Evolutionary conservation across 30 jellyfish, hydroid and myxozoan genomes (phyloP).

Genomic region (Hydractinia symbiolongicarpus): DNA sequence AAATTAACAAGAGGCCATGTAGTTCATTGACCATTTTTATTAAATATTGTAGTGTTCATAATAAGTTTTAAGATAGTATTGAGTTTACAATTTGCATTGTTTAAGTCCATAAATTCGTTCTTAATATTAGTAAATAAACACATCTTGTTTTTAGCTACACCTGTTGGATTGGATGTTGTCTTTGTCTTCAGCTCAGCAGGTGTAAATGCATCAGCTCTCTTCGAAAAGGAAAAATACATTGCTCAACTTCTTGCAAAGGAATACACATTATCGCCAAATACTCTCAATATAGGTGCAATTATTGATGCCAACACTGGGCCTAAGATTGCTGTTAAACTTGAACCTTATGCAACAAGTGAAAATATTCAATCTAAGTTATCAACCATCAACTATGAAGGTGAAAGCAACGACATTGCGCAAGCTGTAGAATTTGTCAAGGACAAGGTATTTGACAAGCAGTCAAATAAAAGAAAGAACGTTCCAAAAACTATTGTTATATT

Average conservation of each 20-base stretch:
- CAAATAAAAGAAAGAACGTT: not conserved
- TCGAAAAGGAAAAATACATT: not conserved
- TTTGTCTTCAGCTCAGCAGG: conserved; percentile 1
- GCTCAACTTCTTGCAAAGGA: not conserved
- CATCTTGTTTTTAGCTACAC: not conserved
- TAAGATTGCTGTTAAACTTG: not conserved
- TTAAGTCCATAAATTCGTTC: too few relatives aligned
- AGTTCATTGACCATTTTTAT: too few relatives aligned
- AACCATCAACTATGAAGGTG: not conserved
- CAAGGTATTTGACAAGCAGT: not conserved
- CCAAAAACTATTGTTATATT: not conserved
- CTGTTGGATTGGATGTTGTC: not conserved
- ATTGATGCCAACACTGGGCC: not conserved
- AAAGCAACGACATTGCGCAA: not conserved
- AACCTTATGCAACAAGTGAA: not conserved
- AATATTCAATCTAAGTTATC: not conserved
- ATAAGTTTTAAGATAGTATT: too few relatives aligned
- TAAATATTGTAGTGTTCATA: too few relatives aligned
- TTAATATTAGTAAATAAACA: too few relatives aligned
- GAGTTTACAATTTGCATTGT: too few relatives aligned
- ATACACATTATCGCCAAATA: not conserved
- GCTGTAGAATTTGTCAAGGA: not conserved
- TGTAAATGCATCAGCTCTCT: not conserved
- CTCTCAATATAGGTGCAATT: not conserved
- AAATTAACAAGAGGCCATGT: too few relatives aligned